These are phyloP conservation scores for Anoncus sp. DNA, from an alignment of 2,888 invertebrate species.

Conservation along the genomic window DNA sequence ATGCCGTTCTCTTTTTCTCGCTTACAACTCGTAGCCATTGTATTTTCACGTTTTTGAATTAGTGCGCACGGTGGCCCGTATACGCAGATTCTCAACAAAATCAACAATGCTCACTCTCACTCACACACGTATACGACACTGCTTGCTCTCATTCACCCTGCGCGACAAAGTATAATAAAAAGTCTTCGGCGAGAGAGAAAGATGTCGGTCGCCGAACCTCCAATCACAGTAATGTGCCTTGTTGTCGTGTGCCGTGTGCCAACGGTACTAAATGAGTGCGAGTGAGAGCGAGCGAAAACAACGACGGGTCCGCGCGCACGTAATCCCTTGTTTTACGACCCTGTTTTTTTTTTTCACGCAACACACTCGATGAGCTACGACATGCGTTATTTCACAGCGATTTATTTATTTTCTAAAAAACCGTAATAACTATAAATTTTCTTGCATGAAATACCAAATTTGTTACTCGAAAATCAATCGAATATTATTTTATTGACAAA, in stretches of 20 bases:
- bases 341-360: too few species aligned
- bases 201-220: conserved; percentile 14
- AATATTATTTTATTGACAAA: too few species aligned
- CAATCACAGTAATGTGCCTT: conserved; percentile 3
- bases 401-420: too few species aligned
- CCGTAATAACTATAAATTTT: too few species aligned
- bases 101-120: not conserved
- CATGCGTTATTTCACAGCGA: too few species aligned
- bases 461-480: too few species aligned
- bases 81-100: not conserved
- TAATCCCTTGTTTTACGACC: too few species aligned
- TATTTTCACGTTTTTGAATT: not conserved
- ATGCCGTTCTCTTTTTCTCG: too few species aligned
- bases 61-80: conserved; percentile 2
- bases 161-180: not conserved
- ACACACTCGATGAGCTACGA: too few species aligned
- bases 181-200: conserved; percentile 2
- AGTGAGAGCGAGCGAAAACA: conserved; percentile 11
- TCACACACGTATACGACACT: not conserved
- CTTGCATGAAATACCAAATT: too few species aligned
- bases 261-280: not conserved
- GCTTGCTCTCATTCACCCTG: not conserved
- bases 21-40: too few species aligned
- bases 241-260: not conserved
- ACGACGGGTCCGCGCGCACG: too few species aligned